Percentiles rank a stretch among this genome's conserved stretches.
phyloP scores from a whole-genome alignment of 35 echinoderm and acorn worm species.

The Eucidaris tribuloides region DNA sequence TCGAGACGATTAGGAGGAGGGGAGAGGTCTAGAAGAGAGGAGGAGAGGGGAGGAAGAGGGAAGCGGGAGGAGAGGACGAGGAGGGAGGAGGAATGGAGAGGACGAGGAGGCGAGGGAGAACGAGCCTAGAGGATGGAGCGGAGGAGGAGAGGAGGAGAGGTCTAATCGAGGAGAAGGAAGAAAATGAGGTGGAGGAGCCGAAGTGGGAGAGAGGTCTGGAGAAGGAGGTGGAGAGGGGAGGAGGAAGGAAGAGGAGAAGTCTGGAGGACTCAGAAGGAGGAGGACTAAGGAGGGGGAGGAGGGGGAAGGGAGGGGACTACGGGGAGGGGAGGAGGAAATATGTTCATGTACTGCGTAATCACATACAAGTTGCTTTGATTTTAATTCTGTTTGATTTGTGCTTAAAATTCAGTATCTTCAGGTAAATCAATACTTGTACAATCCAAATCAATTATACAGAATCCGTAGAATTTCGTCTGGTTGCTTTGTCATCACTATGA shows the following conservation, averaged over 20 bases:
- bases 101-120: background rate
- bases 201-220: background rate
- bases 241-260: background rate
- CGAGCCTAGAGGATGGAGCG: background rate
- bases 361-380: no score
- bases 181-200: background rate
- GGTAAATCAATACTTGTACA: no score
- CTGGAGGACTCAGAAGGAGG: background rate
- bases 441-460: no score
- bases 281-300: no score
- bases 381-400: no score
- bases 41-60: background rate
- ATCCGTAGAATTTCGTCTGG: no score
- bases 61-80: background rate
- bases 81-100: background rate
- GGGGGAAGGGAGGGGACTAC: no score
- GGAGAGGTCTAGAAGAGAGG: background rate
- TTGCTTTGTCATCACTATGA: no score
- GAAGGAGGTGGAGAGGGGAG: background rate
- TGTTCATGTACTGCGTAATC: no score
- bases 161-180: background rate
- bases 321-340: no score
- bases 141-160: background rate
- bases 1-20: background rate
- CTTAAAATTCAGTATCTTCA: no score